Evolutionary conservation across 2,888 invertebrate species (phyloP).

Genomic region (Leptopilina syphax): DNA sequence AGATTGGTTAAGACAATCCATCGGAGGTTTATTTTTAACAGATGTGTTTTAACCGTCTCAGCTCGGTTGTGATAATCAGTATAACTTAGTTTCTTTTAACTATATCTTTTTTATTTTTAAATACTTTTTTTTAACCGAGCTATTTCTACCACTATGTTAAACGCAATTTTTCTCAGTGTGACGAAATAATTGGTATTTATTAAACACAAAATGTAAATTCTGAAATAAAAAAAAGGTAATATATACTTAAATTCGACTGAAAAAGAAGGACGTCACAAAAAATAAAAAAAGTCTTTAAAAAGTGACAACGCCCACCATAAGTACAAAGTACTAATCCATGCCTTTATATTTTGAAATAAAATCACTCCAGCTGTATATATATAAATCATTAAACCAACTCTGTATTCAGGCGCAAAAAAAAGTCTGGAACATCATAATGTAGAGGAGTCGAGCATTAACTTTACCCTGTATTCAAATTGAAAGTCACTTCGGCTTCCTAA

Average conservation of each 20-base stretch:
- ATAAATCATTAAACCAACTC: conserved; percentile 18
- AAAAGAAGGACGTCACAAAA: background rate
- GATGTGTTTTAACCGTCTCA: too few relatives aligned
- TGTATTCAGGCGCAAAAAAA: conserved; percentile 28
- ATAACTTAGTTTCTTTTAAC: too few relatives aligned
- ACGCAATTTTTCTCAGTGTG: too few relatives aligned
- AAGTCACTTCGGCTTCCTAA: conserved; percentile 28
- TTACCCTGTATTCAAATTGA: conserved; percentile 29
- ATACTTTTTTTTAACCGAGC: too few relatives aligned
- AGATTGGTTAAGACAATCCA: too few relatives aligned
- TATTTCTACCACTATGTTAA: too few relatives aligned
- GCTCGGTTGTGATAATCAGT: too few relatives aligned
- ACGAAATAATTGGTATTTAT: too few relatives aligned
- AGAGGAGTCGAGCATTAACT: conserved; percentile 7
- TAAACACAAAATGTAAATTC: too few relatives aligned
- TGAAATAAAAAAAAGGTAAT: too few relatives aligned
- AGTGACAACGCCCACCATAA: background rate
- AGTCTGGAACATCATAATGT: conserved; percentile 3
- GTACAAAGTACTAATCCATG: background rate
- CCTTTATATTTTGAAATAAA: background rate
- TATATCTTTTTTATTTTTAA: too few relatives aligned
- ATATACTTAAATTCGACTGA: background rate
- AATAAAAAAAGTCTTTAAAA: background rate
- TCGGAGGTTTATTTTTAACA: too few relatives aligned
- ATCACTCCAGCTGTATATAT: background rate